Evolutionary conservation across 2,888 invertebrate genomes (phyloP).

Genomic region (Trisateles emortualis): DNA sequence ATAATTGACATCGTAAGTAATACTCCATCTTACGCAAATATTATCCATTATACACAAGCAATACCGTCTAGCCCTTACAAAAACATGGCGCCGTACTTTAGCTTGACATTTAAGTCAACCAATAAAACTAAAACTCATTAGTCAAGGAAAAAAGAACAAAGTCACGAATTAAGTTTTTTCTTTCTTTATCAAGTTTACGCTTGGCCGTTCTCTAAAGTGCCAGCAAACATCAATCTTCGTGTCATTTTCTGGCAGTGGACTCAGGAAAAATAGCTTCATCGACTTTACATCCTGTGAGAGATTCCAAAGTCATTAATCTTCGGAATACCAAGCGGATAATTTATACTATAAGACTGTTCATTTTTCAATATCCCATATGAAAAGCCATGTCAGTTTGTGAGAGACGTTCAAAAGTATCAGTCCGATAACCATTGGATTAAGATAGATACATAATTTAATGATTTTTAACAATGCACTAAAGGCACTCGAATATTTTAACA

Average conservation of each 20-base stretch:
- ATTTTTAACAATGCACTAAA: not conserved
- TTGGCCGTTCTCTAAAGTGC: constrained; percentile 54
- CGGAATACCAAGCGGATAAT: constrained; percentile 63
- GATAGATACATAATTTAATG: too few species aligned
- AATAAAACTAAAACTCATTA: constrained; percentile 11
- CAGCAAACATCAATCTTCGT: constrained; percentile 72
- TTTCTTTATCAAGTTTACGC: constrained; percentile 54
- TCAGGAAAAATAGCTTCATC: constrained; percentile 80
- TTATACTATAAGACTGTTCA: constrained; percentile 63
- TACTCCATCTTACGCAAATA: not conserved
- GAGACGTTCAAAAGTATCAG: constrained; percentile 30
- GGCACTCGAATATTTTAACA: constrained; percentile 4
- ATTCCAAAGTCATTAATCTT: constrained; percentile 77
- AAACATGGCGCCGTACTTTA: too few species aligned
- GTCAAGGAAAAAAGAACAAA: constrained; percentile 7
- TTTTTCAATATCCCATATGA: constrained; percentile 54
- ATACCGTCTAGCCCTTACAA: too few species aligned
- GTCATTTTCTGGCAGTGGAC: constrained; percentile 79
- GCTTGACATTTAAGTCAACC: too few species aligned
- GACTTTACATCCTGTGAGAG: constrained; percentile 74
- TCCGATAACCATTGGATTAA: constrained; percentile 7
- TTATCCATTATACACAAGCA: not conserved
- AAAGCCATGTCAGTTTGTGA: constrained; percentile 31
- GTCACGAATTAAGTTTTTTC: constrained; percentile 25
- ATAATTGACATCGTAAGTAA: not conserved